Evolutionary conservation across 2,113 vertebrate species (phyloP), one percentile per base, ranked within the genome.

Genomic region (Phalacrocorax aristotelis): DNA sequence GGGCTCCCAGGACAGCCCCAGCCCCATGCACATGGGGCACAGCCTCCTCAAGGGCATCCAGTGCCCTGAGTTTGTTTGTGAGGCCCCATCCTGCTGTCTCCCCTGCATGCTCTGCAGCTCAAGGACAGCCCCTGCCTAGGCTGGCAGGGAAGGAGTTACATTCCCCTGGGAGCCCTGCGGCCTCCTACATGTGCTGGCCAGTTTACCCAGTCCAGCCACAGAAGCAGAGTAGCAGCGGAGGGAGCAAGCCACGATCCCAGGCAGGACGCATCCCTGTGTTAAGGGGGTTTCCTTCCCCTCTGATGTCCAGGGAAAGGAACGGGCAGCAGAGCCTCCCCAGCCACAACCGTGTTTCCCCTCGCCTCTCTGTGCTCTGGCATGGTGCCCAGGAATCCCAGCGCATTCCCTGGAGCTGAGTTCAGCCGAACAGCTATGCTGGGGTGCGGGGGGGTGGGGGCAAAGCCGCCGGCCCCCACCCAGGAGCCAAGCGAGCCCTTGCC

Each of bases 401-500:
- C 82, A 86, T 86, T 90, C 72, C 69, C 69, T 7, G 4, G 82
- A 17, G 81, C 42, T 49, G 48, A 75, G 75, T 76, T 57, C 79
- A 36, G 34, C 20, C 5, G 5, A 15, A 23, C 65, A 70, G 21
- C 26, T 2, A 3, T 2, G 8, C 23, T 1, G 7, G 29, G 58
- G 38, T 6, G 34, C 21, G 3, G 42, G 11, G n/a, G 23, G 46
- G 29, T 42, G 42, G 55, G 19, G 81, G 18, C 13, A 23, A 57
- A 54, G 15, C 49, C 7, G 10, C 25, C 4, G 2, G 64, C 64
- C 19, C 51, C 32, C 65, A 26, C 15, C 20, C 46, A 19, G 44
- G 21, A 15, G n/a, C 23, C 61, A 14, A 32, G 26, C 15, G 6
- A 65, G 48, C 49, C 34, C 40, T 46, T 14, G 9, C 46, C 38